A percentile compares a stretch with the other conserved stretches of the same genome.
phyloP scores from a whole-genome alignment of 1,140 invertebrate genomes.

The Calycopis cecrops region DNA sequence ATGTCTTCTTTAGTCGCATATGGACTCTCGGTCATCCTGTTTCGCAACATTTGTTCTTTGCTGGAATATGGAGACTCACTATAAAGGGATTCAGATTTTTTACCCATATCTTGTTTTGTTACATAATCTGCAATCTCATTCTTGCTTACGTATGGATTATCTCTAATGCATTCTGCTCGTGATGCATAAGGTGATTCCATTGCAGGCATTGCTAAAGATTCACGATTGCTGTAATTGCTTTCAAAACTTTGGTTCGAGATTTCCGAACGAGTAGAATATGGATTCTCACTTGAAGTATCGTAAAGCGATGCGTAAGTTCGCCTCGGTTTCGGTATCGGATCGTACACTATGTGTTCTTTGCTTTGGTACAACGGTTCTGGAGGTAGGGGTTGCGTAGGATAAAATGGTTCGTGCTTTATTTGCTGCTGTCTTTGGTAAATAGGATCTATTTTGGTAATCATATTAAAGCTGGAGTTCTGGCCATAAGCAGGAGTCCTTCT shows the following conservation, averaged over 20 bases:
- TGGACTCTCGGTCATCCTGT: slow-evolving; percentile 62
- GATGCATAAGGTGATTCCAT: slow-evolving; percentile 56
- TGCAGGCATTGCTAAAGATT: slow-evolving; percentile 53
- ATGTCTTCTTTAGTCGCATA: slow-evolving; percentile 73
- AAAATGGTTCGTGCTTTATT: slow-evolving; percentile 70
- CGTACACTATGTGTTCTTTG: slow-evolving; percentile 66
- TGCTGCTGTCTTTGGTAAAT: slow-evolving; percentile 73
- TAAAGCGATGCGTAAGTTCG: slow-evolving; percentile 66
- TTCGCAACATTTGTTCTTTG: slow-evolving; percentile 68
- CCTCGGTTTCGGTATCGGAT: slow-evolving; percentile 69
- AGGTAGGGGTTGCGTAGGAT: slow-evolving; percentile 68
- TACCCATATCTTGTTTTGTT: slow-evolving; percentile 52
- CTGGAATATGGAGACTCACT: slow-evolving; percentile 66
- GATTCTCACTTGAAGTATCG: slow-evolving; percentile 62
- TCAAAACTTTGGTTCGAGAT: slow-evolving; percentile 60
- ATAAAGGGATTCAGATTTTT: slow-evolving; percentile 50
- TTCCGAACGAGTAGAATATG: slow-evolving; percentile 62
- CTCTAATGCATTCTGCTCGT: slow-evolving; percentile 44
- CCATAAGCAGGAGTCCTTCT: slow-evolving; percentile 58
- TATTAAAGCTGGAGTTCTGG: slow-evolving; percentile 65
- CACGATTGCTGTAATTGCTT: slow-evolving; percentile 55
- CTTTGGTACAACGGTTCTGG: slow-evolving; percentile 71
- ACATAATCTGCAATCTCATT: slow-evolving; percentile 53
- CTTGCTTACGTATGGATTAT: slow-evolving; percentile 50
- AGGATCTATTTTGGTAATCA: slow-evolving; percentile 75